Conservation (phyloP, 2,888 invertebrate genomes). For the Tortrix viridana region DNA sequence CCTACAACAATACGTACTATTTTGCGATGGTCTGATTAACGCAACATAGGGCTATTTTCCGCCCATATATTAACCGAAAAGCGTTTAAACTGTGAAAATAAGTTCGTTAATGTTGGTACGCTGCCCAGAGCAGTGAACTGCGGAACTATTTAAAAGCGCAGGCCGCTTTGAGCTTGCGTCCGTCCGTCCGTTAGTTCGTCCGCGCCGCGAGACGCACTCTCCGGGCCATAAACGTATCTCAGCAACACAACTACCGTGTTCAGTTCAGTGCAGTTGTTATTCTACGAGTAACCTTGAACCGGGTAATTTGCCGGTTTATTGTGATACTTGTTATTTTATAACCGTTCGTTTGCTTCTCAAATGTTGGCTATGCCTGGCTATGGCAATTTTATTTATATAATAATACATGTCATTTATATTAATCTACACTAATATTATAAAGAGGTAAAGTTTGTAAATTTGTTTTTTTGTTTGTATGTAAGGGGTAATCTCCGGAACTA, state of each 20-base stretch:
- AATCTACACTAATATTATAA: too few relatives aligned
- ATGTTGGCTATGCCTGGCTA: background rate
- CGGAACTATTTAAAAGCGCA: conserved; percentile 15
- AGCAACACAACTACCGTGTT: conserved; percentile 10
- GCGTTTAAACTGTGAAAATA: conserved; percentile 1
- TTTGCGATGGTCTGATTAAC: too few relatives aligned
- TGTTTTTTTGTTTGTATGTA: too few relatives aligned
- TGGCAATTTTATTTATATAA: too few relatives aligned
- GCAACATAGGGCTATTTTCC: too few relatives aligned
- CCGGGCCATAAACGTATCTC: conserved; percentile 26
- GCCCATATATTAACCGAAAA: background rate
- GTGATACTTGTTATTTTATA: conserved; percentile 14
- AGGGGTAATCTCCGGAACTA: too few relatives aligned
- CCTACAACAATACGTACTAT: too few relatives aligned
- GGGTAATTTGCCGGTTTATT: conserved; percentile 12
- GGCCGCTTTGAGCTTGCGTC: background rate
- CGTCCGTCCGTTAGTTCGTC: too few relatives aligned
- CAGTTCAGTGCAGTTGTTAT: conserved; percentile 17
- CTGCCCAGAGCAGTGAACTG: background rate
- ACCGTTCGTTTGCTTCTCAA: conserved; percentile 15
- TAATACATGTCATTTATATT: too few relatives aligned
- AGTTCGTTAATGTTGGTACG: conserved; percentile 1
- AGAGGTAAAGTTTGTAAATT: too few relatives aligned
- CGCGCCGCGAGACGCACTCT: conserved; percentile 4
- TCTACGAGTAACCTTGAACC: conserved; percentile 8